A percentile compares a stretch with the other conserved stretches of the same genome.
Evolutionary conservation across 2,113 vertebrate species (phyloP).

Genomic region (Gymnocephalus cernua): DNA sequence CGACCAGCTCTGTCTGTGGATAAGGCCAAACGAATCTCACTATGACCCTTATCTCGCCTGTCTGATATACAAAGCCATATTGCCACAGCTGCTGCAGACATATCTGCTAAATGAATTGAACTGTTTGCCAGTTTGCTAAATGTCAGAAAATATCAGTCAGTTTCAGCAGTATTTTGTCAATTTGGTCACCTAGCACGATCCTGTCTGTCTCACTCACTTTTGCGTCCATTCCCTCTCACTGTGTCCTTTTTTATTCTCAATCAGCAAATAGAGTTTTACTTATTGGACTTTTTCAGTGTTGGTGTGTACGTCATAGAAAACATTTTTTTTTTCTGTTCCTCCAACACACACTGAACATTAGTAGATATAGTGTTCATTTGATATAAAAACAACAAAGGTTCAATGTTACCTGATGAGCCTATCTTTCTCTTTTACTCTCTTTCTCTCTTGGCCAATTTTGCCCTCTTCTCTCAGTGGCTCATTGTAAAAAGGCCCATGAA

Average conservation of each 20-base stretch:
- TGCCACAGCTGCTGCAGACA: constrained; percentile 29
- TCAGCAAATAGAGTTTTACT: constrained; percentile 5
- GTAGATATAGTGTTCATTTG: neutral
- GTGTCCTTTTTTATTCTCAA: constrained; percentile 1
- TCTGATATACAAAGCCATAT: constrained; percentile 32
- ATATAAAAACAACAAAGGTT: constrained; percentile 22
- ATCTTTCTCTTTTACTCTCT: neutral
- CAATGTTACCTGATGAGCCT: constrained; percentile 20
- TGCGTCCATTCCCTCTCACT: neutral
- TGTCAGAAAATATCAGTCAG: constrained; percentile 75
- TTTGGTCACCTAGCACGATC: constrained; percentile 20
- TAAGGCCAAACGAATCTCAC: constrained; percentile 59
- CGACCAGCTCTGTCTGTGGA: constrained; percentile 45
- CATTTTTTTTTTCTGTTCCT: neutral
- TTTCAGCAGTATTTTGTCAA: constrained; percentile 45
- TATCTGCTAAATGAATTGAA: constrained; percentile 57
- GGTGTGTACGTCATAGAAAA: neutral
- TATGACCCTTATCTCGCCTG: constrained; percentile 61
- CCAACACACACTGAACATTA: constrained; percentile 1
- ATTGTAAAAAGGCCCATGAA: constrained; percentile 56
- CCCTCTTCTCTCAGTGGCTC: constrained; percentile 10
- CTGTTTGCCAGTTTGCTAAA: constrained; percentile 71
- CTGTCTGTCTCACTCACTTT: neutral
- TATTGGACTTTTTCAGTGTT: constrained; percentile 5
- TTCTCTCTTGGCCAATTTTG: constrained; percentile 16